Evolutionary conservation across 2,113 vertebrate genomes (phyloP), one percentile per base, ranked within the genome.

Genomic region (Mus pahari): DNA sequence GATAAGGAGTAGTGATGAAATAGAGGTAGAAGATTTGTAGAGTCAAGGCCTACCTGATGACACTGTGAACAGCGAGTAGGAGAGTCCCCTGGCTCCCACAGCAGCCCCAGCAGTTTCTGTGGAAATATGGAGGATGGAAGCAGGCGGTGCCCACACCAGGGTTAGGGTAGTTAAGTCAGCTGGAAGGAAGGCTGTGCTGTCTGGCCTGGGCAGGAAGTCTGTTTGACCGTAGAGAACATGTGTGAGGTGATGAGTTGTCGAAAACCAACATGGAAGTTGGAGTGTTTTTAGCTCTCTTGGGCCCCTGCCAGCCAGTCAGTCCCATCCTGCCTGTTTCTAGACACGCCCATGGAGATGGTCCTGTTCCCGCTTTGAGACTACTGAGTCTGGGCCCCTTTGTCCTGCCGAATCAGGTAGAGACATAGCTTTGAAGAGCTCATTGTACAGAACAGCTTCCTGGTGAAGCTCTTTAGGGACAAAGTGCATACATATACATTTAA

Each of bases 401-500:
- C 53, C 55, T 89, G 26, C 84, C n/a, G 86, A 87, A 33, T 22
- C 45, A 90, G n/a, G 22, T 64, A 39, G 74, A 75, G 58, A 74
- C 73, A 74, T 71, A 39, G 42, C n/a, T 42, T 75, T 24, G 84
- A 14, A 91, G 82, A 60, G 17, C 39, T 88, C 33, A 31, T 71
- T 39, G 77, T 45, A 42, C 1, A 66, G 73, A 93, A 81, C 11
- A 24, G 24, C 82, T 78, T 13, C 9, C 7, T 62, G 92, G 89
- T 78, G 42, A 83, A 95, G 45, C 31, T 28, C 39, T 31, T 86
- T n/a, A 77, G 42, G 66, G 90, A 74, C 22, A 95, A 91, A 75
- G n/a, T 55, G 45, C 22, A 68, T 24, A 53, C 89, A 75, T 62
- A 86, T 0, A 5, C 64, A 87, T 90, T 97, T 86, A 77, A 86